phyloP scores from a whole-genome alignment of 2,888 invertebrate species.

The Polydrusus tereticollis region DNA sequence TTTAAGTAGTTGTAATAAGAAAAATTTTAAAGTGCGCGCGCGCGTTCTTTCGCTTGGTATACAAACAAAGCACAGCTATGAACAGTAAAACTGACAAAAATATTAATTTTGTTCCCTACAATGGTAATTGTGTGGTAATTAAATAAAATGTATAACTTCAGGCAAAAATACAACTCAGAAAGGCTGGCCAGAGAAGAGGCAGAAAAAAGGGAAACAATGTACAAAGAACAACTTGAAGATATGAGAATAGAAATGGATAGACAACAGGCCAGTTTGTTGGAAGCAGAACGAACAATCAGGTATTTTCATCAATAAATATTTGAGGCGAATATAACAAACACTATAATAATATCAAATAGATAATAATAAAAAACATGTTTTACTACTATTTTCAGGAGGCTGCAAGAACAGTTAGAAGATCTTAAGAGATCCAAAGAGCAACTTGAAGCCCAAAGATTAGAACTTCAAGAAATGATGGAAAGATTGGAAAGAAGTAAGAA shows the following conservation, averaged over 20 bases:
- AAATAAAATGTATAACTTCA: neutral
- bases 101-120: too few relatives aligned
- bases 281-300: conserved; percentile 86
- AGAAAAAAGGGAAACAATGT: conserved; percentile 94
- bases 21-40: too few relatives aligned
- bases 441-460: conserved; percentile 86
- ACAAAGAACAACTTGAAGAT: conserved; percentile 88
- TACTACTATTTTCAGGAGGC: conserved; percentile 65
- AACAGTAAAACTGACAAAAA: too few relatives aligned
- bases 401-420: conserved; percentile 91
- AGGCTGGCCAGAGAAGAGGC: conserved; percentile 94
- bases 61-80: too few relatives aligned
- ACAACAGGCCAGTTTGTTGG: conserved; percentile 78
- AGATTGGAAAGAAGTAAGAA: conserved; percentile 91
- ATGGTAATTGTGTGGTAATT: too few relatives aligned
- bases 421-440: conserved; percentile 91
- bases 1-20: too few relatives aligned
- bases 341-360: too few relatives aligned
- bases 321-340: neutral
- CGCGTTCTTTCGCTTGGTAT: too few relatives aligned
- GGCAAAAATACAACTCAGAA: conserved; percentile 91
- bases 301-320: conserved; percentile 1
- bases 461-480: conserved; percentile 89
- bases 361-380: too few relatives aligned
- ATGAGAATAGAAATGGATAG: conserved; percentile 95